Evolutionary conservation across 2,797 vertebrate genomes (phyloP), one percentile per base, ranked within the genome.

Genomic region (Chaenodraco wilsoni): DNA sequence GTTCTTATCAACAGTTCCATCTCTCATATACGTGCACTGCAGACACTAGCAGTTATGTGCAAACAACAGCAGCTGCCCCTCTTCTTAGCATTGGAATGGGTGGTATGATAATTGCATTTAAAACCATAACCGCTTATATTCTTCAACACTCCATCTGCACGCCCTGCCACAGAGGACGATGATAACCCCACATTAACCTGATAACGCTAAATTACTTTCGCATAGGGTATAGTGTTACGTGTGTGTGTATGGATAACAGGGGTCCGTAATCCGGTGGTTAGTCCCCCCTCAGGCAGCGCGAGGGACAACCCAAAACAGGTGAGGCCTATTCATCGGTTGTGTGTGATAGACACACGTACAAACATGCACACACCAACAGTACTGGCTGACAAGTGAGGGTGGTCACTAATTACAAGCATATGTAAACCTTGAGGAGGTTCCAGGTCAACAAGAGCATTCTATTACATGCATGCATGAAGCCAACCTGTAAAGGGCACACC

Each of bases 371-470:
- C 14, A 67, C 48, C 9, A 49, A 67, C 14, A 60, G 45, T 13
- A 16, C 73, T 27, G 41, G 33, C 72, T 74, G 66, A 70, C 70
- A 63, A 69, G 71, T n/a, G 31, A 63, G 64, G 85, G 80, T 85
- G 85, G 85, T 79, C 67, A 71, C 58, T 91, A 90, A 93, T 90
- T 85, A 81, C 83, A 74, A 82, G 75, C 93, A 93, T 82, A 93
- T 93, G 90, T 91, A 77, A 84, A 80, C 76, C 78, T 60, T 31
- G 16, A 69, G 68, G 77, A 76, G 81, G 87, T 85, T 91, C 83
- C 83, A 88, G 83, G 84, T 88, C 84, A 84, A 74, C 3, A 48
- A 84, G 78, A 89, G 76, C 76, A 78, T 84, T 87, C 79, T 72
- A 85, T 86, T 83, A 89, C 77, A 77, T 63, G 83, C 72, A 73